phyloP scores from a whole-genome alignment of 2,888 invertebrate genomes.

The Chorisops tibialis region DNA sequence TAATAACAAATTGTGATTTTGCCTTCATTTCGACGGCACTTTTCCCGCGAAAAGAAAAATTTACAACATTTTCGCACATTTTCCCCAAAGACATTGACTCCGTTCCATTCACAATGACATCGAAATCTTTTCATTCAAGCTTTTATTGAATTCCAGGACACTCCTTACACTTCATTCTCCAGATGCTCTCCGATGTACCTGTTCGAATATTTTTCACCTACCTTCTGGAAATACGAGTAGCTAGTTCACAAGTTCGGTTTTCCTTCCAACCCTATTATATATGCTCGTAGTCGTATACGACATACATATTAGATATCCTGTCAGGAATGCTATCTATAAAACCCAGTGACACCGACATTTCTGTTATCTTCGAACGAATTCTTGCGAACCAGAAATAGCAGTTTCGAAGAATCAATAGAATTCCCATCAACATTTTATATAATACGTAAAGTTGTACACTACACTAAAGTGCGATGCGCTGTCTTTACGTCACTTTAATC shows the following conservation, averaged over 20 bases:
- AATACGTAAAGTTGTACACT: too few species aligned
- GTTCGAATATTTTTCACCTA: neutral
- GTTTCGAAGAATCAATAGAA: slow-evolving; percentile 4
- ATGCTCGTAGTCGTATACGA: slow-evolving; percentile 7
- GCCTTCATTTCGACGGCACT: neutral
- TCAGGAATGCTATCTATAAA: slow-evolving; percentile 5
- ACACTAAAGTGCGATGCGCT: too few species aligned
- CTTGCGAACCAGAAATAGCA: neutral
- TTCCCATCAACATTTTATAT: neutral
- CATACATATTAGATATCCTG: slow-evolving; percentile 15
- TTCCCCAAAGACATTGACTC: slow-evolving; percentile 11
- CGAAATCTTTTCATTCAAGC: slow-evolving; percentile 13
- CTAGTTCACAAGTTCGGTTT: neutral
- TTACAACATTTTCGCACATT: slow-evolving; percentile 1
- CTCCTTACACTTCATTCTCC: slow-evolving; percentile 4
- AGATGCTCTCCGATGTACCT: neutral
- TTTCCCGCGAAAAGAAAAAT: slow-evolving; percentile 5
- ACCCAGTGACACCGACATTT: slow-evolving; percentile 19
- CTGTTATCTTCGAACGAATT: slow-evolving; percentile 5
- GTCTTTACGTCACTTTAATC: too few species aligned
- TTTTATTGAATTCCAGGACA: slow-evolving; percentile 10
- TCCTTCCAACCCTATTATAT: neutral
- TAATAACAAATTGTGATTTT: slow-evolving; percentile 12
- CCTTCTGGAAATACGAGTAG: too few species aligned
- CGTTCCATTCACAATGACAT: slow-evolving; percentile 6